Conservation (phyloP, 1,140 invertebrate species). For the Heliconius hewitsoni region DNA sequence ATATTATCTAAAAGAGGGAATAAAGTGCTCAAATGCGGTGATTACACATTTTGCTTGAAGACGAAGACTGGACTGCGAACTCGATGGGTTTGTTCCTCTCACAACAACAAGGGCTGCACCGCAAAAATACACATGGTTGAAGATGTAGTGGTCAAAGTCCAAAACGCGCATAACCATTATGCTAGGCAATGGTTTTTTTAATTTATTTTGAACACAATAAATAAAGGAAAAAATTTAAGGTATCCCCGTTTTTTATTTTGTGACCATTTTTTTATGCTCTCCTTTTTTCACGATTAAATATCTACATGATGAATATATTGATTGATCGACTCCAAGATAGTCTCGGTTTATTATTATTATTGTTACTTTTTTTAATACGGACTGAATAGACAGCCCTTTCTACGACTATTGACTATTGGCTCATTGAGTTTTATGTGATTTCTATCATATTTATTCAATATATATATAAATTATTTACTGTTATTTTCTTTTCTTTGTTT, state of each 20-base stretch:
- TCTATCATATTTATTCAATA: background rate
- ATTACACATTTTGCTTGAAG: conserved; percentile 45
- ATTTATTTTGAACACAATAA: background rate
- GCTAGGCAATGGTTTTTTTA: conserved; percentile 14
- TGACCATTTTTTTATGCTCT: too few relatives aligned
- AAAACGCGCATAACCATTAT: conserved; percentile 50
- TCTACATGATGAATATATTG: background rate
- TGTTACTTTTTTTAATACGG: background rate
- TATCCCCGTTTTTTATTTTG: too few relatives aligned
- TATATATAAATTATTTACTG: too few relatives aligned
- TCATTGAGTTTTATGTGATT: background rate
- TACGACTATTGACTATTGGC: background rate
- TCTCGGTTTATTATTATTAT: background rate
- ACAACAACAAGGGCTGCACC: conserved; percentile 51
- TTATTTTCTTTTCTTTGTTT: too few relatives aligned
- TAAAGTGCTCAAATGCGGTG: conserved; percentile 40
- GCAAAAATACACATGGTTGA: conserved; percentile 52
- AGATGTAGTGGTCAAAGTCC: conserved; percentile 40
- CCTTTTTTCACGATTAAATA: background rate
- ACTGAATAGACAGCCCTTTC: background rate
- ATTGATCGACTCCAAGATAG: background rate
- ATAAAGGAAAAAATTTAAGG: too few relatives aligned
- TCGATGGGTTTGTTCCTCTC: conserved; percentile 60
- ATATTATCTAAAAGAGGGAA: conserved; percentile 45
- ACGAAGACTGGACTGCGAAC: conserved; percentile 15